These are phyloP conservation scores for Lepus europaeus DNA, from an alignment of 2,113 vertebrate species.

Conservation along the genomic window DNA sequence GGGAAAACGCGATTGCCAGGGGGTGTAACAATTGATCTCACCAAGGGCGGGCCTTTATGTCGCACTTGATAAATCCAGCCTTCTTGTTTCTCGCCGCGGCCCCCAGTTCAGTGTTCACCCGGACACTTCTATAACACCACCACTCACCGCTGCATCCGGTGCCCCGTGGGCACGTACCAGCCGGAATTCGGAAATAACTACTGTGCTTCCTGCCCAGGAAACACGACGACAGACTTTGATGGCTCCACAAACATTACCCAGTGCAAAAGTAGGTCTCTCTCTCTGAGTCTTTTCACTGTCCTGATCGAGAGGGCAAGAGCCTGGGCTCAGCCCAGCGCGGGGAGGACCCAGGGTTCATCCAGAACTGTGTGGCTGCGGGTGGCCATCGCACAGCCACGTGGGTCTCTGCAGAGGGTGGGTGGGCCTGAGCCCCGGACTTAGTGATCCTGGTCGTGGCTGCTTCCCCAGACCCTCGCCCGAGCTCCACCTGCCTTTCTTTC, in stretches of 20 bases:
- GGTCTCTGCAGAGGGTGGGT: not conserved
- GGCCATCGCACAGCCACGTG: not conserved
- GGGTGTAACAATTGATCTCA: not conserved
- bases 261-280: slow-evolving; percentile 94
- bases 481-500: not conserved
- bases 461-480: not conserved
- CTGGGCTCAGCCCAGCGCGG: not conserved
- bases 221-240: slow-evolving; percentile 98
- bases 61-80: slow-evolving; percentile 4
- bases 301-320: not conserved
- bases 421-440: not conserved
- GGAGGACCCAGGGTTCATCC: not conserved
- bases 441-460: not conserved
- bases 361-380: fast-evolving
- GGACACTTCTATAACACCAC: slow-evolving; percentile 98
- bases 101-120: slow-evolving; percentile 96
- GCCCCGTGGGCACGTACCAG: slow-evolving; percentile 93
- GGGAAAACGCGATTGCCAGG: slow-evolving; percentile 28
- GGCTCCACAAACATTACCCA: slow-evolving; percentile 97
- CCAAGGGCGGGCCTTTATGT: slow-evolving; percentile 29
- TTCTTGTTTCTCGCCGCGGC: not conserved
- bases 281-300: slow-evolving; percentile 1
- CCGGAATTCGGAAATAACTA: slow-evolving; percentile 97
- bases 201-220: slow-evolving; percentile 96
- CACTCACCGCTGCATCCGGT: slow-evolving; percentile 98